A percentile compares a stretch with the other conserved stretches of the same genome.
Conservation (phyloP, 2,888 invertebrate species). For the Heliconius sara region DNA sequence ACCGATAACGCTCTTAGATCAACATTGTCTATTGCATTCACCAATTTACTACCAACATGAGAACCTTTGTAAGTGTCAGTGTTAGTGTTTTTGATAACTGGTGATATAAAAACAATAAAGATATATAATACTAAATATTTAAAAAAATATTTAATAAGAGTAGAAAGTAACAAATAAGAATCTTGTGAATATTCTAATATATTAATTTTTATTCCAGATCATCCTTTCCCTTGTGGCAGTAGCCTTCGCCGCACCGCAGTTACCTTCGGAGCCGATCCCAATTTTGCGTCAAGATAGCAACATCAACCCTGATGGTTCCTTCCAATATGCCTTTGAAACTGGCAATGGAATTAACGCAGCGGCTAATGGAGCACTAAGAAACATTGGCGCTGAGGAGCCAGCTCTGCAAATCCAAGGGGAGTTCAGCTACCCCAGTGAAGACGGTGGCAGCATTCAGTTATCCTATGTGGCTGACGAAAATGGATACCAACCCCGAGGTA, state of each 20-base stretch:
- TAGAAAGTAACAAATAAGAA: neutral
- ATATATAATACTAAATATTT: neutral
- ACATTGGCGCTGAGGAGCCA: constrained; percentile 81
- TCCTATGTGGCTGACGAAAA: constrained; percentile 88
- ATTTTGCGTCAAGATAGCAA: constrained; percentile 83
- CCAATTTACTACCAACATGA: constrained; percentile 76
- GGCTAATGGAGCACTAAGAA: constrained; percentile 82
- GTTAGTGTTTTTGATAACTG: constrained; percentile 56
- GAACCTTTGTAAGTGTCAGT: constrained; percentile 79
- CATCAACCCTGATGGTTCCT: constrained; percentile 85
- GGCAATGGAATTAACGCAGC: constrained; percentile 86
- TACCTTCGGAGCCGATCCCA: constrained; percentile 67
- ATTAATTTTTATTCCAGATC: constrained; percentile 61
- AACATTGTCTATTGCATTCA: constrained; percentile 79
- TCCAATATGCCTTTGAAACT: constrained; percentile 84
- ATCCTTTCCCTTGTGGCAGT: constrained; percentile 69
- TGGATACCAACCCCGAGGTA: constrained; percentile 87
- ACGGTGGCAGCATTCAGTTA: constrained; percentile 84
- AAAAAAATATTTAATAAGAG: neutral
- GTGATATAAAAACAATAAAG: constrained; percentile 10
- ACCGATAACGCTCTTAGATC: constrained; percentile 74
- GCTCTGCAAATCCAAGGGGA: constrained; percentile 84
- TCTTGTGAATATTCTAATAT: neutral
- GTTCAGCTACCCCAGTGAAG: constrained; percentile 86
- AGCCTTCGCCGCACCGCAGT: constrained; percentile 72